Evolutionary conservation across 2,113 vertebrate species (phyloP).

Genomic region (Acrocephalus arundinaceus): DNA sequence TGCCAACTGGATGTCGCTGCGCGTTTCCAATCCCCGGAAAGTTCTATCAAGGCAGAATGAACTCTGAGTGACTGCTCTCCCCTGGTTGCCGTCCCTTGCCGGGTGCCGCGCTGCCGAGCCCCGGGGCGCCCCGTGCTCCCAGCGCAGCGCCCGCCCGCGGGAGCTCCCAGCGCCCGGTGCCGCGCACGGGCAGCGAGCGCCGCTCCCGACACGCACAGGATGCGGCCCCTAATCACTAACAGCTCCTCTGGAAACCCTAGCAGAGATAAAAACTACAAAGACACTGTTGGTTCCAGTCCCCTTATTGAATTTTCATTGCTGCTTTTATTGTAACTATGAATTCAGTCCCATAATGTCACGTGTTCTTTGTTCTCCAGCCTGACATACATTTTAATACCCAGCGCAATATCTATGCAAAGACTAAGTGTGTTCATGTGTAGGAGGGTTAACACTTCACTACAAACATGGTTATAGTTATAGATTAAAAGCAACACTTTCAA

Average conservation of each 20-base stretch:
- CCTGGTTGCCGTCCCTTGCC: neutral
- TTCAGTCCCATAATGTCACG: slow-evolving; percentile 37
- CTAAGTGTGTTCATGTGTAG: slow-evolving; percentile 31
- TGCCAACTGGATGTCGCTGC: slow-evolving; percentile 5
- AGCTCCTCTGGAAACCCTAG: slow-evolving; percentile 54
- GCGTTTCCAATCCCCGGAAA: neutral
- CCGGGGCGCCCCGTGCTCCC: neutral
- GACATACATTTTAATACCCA: slow-evolving; percentile 53
- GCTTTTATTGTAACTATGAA: slow-evolving; percentile 60
- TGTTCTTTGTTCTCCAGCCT: slow-evolving; percentile 65
- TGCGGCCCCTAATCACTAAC: slow-evolving; percentile 59
- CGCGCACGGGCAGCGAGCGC: neutral
- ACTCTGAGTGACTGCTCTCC: neutral
- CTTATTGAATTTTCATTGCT: slow-evolving; percentile 67
- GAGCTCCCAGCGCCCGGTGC: neutral
- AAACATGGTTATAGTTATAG: slow-evolving; percentile 53
- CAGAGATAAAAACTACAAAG: slow-evolving; percentile 66
- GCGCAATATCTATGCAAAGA: neutral
- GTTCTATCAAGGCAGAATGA: neutral
- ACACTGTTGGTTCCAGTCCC: slow-evolving; percentile 48
- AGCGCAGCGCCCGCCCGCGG: accelerated
- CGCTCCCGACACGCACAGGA: neutral
- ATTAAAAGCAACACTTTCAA: slow-evolving; percentile 47
- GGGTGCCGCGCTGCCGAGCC: neutral
- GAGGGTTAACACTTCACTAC: slow-evolving; percentile 49